Evolutionary conservation across 2,113 vertebrate genomes (phyloP).

Genomic region (Polypterus senegalus): DNA sequence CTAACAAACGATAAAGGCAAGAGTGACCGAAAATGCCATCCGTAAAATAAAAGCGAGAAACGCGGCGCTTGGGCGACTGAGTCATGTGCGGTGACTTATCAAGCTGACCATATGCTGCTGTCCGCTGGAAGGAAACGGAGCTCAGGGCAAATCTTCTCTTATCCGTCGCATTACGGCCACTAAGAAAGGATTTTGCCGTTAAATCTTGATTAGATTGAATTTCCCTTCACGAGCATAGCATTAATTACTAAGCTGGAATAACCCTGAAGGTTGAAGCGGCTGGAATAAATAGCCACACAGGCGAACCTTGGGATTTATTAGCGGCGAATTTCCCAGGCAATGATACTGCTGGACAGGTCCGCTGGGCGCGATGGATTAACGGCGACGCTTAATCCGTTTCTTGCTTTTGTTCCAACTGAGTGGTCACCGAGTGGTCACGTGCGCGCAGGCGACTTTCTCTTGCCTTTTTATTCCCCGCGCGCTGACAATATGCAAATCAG

Average conservation of each 20-base stretch:
- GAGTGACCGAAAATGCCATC: too few relatives aligned
- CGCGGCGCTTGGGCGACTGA: conserved; percentile 25
- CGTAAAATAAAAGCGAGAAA: too few relatives aligned
- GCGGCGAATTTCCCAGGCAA: conserved; percentile 19
- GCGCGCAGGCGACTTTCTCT: not conserved
- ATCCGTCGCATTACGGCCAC: conserved; percentile 56
- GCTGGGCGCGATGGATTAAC: conserved; percentile 45
- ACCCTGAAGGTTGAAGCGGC: conserved; percentile 21
- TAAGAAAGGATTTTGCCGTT: conserved; percentile 63
- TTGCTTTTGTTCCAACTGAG: conserved; percentile 24
- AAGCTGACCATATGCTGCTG: conserved; percentile 51
- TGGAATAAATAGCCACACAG: not conserved
- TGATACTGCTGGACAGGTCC: conserved; percentile 30
- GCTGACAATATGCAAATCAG: not conserved
- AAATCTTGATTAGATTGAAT: conserved; percentile 66
- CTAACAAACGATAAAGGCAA: too few relatives aligned
- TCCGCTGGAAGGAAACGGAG: conserved; percentile 36
- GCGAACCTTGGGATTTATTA: not conserved
- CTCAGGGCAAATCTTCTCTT: conserved; percentile 58
- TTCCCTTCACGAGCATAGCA: conserved; percentile 30
- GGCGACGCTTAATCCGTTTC: conserved; percentile 43
- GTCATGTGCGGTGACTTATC: conserved; percentile 39
- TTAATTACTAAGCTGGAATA: conserved; percentile 35
- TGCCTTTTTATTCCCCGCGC: not conserved
- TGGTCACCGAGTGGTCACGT: not conserved